These are phyloP conservation scores for Corythornis cristatus DNA, from an alignment of 2,113 vertebrate genomes.

Conservation along the genomic window DNA sequence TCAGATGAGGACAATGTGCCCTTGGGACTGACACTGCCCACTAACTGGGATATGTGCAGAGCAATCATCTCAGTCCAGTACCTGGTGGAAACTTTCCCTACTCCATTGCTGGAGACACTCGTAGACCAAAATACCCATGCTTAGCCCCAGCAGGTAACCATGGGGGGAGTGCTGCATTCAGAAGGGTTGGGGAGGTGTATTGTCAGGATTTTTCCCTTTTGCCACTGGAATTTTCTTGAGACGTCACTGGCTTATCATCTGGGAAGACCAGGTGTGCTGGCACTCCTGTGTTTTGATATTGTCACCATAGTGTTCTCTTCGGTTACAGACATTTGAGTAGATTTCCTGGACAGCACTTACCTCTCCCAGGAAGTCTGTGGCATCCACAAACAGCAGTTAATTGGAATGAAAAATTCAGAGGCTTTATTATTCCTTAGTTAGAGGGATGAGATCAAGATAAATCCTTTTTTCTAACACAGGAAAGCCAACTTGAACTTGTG, in stretches of 20 bases:
- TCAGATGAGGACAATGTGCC: neutral
- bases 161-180: neutral
- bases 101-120: neutral
- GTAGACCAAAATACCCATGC: neutral
- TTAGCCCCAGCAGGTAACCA: neutral
- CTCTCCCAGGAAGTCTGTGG: neutral
- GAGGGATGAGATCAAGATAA: neutral
- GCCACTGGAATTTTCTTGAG: neutral
- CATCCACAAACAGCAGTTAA: neutral
- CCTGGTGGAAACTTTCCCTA: neutral
- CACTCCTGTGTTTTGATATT: neutral
- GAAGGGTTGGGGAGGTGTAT: fast-evolving
- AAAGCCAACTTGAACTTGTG: neutral
- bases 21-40: neutral
- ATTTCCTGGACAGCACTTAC: neutral
- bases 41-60: neutral
- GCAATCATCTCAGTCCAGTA: neutral
- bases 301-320: neutral
- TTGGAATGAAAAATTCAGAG: neutral
- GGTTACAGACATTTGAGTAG: neutral
- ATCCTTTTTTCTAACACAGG: neutral
- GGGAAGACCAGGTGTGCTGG: neutral
- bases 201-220: neutral
- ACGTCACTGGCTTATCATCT: neutral
- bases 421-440: neutral